These are phyloP conservation scores for Physella acuta DNA, from an alignment of 1,140 invertebrate genomes.

Conservation along the genomic window DNA sequence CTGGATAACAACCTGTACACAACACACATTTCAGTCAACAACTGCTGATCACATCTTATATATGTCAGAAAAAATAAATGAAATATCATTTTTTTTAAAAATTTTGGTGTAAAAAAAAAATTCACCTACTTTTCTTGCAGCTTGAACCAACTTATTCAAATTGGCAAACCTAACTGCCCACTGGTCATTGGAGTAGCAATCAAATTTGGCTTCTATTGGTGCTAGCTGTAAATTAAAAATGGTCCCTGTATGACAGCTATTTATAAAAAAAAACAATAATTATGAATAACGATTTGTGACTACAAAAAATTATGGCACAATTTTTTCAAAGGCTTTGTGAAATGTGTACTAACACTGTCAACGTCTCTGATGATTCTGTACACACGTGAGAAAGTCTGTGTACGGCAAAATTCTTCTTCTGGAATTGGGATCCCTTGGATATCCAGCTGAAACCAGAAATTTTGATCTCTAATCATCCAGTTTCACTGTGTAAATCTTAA, in stretches of 20 bases:
- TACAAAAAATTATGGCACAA: neutral
- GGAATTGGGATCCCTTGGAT: slow-evolving; percentile 42
- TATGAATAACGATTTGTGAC: neutral
- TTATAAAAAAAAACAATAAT: neutral
- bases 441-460: slow-evolving; percentile 47
- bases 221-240: slow-evolving; percentile 33
- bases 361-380: slow-evolving; percentile 16
- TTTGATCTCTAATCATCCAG: too few species aligned
- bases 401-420: slow-evolving; percentile 43
- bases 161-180: slow-evolving; percentile 51
- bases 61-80: too few species aligned
- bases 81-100: neutral
- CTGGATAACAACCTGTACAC: neutral
- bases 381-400: slow-evolving; percentile 26
- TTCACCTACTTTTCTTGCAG: slow-evolving; percentile 50
- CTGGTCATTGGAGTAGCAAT: slow-evolving; percentile 53
- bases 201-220: slow-evolving; percentile 49
- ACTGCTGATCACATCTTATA: too few species aligned
- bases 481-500: too few species aligned
- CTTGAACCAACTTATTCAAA: slow-evolving; percentile 53
- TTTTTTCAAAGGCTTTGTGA: too few species aligned
- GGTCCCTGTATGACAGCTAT: neutral
- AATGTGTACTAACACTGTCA: too few species aligned
- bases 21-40: too few species aligned
- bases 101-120: neutral